A percentile compares a stretch with the other conserved stretches of the same genome.
Conservation (phyloP, 2,113 vertebrate genomes). For the Shinisaurus crocodilurus region DNA sequence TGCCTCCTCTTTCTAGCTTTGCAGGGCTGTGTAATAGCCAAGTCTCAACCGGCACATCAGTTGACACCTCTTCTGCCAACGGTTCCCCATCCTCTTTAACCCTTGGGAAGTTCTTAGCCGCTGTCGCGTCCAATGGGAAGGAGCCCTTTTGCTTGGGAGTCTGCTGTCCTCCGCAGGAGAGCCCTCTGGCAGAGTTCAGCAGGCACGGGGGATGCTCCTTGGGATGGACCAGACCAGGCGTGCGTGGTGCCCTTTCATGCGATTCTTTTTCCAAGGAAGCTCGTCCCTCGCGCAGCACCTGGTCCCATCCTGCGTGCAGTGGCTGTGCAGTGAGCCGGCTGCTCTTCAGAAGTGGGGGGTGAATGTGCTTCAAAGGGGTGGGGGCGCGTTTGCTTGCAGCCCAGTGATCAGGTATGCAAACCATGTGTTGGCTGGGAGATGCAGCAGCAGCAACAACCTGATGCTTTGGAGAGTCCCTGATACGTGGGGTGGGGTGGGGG, state of each 20-base stretch:
- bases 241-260: constrained; percentile 31
- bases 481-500: neutral
- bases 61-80: constrained; percentile 15
- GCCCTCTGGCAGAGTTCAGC: neutral
- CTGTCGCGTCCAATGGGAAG: neutral
- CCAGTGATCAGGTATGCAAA: neutral
- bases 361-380: neutral
- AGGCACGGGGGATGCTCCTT: neutral
- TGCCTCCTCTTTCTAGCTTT: neutral
- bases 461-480: neutral
- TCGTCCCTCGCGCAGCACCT: constrained; percentile 53
- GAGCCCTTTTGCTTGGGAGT: neutral
- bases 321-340: constrained; percentile 35
- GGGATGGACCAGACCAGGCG: constrained; percentile 10
- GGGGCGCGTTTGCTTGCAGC: neutral
- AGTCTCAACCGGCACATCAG: neutral
- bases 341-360: constrained; percentile 26
- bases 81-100: neutral
- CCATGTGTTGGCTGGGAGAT: neutral
- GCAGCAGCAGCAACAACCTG: neutral
- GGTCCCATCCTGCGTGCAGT: constrained; percentile 50
- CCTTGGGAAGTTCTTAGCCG: neutral
- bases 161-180: fast-evolving
- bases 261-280: constrained; percentile 49
- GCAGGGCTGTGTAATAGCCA: neutral